A percentile compares a stretch with the other conserved stretches of the same genome.
Evolutionary conservation across 2,888 invertebrate species (phyloP).

Genomic region (Scelioninae gen. 2): DNA sequence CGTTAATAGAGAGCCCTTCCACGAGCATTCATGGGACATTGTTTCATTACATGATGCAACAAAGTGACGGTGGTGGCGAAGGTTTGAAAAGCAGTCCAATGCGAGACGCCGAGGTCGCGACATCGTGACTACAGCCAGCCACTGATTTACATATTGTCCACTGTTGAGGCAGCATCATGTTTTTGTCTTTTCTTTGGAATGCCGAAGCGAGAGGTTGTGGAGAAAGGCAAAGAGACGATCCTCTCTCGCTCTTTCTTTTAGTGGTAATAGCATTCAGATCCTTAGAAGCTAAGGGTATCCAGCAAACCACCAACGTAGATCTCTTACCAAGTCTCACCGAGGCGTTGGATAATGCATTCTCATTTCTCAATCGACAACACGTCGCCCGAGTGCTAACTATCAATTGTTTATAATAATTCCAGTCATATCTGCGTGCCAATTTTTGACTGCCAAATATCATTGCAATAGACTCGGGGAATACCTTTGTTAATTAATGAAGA

Average conservation of each 20-base stretch:
- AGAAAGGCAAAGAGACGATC: constrained; percentile 58
- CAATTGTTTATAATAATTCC: constrained; percentile 54
- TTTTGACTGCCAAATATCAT: too few relatives aligned
- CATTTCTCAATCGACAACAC: constrained; percentile 65
- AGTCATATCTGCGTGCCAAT: not conserved
- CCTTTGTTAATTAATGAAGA: too few relatives aligned
- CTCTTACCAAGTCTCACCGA: constrained; percentile 63
- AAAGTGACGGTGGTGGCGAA: constrained; percentile 64
- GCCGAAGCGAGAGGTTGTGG: constrained; percentile 64
- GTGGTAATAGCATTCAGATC: constrained; percentile 72
- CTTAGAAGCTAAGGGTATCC: constrained; percentile 69
- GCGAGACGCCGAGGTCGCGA: constrained; percentile 74
- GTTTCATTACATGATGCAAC: constrained; percentile 61
- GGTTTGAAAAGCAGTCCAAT: constrained; percentile 66
- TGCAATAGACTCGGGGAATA: too few relatives aligned
- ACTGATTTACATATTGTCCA: constrained; percentile 76
- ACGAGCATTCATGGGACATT: constrained; percentile 65
- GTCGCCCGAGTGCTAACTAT: constrained; percentile 47
- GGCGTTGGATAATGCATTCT: constrained; percentile 71
- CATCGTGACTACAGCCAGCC: constrained; percentile 75
- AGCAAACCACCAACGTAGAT: constrained; percentile 74
- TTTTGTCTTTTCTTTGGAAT: constrained; percentile 74
- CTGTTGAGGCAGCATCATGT: constrained; percentile 71
- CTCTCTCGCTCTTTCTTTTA: constrained; percentile 61
- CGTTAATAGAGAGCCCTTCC: constrained; percentile 67